Evolutionary conservation across 2,888 invertebrate genomes (phyloP).

Genomic region (Andricus quercusramuli): DNA sequence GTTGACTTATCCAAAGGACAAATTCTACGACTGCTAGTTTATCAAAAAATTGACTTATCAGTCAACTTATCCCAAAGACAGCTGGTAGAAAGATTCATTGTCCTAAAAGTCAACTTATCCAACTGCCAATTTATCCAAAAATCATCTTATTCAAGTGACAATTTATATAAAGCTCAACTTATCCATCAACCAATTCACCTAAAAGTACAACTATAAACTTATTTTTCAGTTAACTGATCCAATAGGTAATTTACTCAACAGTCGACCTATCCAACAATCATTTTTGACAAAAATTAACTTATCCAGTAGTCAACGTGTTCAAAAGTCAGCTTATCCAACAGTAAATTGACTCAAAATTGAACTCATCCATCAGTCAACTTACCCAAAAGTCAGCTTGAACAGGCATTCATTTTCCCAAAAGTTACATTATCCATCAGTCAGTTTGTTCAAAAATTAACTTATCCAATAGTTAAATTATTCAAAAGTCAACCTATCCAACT

Average conservation of each 20-base stretch:
- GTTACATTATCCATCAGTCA: too few relatives aligned
- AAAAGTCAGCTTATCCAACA: fast-evolving
- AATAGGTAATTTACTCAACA: background rate
- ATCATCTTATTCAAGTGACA: background rate
- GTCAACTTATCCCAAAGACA: background rate
- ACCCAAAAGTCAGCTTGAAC: background rate
- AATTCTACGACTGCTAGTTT: background rate
- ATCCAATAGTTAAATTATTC: background rate
- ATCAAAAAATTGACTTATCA: background rate
- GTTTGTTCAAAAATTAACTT: background rate
- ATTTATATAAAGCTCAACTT: background rate
- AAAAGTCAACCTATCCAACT: background rate
- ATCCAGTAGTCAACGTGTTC: background rate
- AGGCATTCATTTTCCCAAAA: background rate
- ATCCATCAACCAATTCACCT: background rate
- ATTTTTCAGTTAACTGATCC: background rate
- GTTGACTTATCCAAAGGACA: background rate
- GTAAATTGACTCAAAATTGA: background rate
- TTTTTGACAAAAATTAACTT: background rate
- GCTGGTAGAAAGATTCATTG: too few relatives aligned
- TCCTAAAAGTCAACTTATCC: background rate
- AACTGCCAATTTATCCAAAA: background rate
- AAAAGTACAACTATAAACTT: background rate
- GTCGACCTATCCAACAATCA: background rate
- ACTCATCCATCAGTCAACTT: background rate